These are phyloP conservation scores for Dunckerocampus dactyliophorus DNA, from an alignment of 2,113 vertebrate genomes.

Conservation along the genomic window DNA sequence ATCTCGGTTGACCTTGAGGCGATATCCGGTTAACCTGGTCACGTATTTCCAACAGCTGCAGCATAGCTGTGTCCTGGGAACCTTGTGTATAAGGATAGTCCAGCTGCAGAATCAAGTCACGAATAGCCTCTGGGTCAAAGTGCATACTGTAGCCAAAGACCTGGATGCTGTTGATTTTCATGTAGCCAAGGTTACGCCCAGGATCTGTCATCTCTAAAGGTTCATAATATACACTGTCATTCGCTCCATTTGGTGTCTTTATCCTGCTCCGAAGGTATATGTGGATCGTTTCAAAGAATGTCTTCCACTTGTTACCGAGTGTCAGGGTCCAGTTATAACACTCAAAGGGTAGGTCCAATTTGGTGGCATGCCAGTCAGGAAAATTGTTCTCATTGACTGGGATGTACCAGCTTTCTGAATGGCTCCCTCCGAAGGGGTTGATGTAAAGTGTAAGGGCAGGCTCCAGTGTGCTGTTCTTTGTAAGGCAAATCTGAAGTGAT, in stretches of 20 bases:
- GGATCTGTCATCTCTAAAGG: constrained; percentile 88
- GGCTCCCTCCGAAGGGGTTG: constrained; percentile 96
- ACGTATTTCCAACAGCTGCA: constrained; percentile 90
- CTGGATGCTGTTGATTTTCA: constrained; percentile 98
- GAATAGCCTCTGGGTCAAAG: constrained; percentile 94
- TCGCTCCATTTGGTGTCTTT: constrained; percentile 78
- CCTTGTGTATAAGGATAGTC: constrained; percentile 98
- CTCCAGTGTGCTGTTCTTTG: constrained; percentile 97
- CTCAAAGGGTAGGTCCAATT: constrained; percentile 89
- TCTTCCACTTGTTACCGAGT: constrained; percentile 97
- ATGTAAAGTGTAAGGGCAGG: constrained; percentile 89
- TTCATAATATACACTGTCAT: constrained; percentile 89
- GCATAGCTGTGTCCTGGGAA: constrained; percentile 92
- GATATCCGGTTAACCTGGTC: constrained; percentile 94
- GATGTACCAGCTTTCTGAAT: constrained; percentile 98
- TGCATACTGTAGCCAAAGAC: constrained; percentile 99
- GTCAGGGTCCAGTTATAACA: constrained; percentile 96
- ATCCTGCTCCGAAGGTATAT: constrained; percentile 93
- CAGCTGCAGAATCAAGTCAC: constrained; percentile 93
- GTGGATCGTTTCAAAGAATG: constrained; percentile 96
- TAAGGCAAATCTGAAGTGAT: constrained; percentile 92
- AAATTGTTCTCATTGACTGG: constrained; percentile 87
- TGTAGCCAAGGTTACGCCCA: constrained; percentile 90
- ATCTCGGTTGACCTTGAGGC: constrained; percentile 84
- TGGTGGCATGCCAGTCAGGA: constrained; percentile 92